phyloP scores from a whole-genome alignment of 2,888 invertebrate genomes.

The Caenorhabditis sulstoni region DNA sequence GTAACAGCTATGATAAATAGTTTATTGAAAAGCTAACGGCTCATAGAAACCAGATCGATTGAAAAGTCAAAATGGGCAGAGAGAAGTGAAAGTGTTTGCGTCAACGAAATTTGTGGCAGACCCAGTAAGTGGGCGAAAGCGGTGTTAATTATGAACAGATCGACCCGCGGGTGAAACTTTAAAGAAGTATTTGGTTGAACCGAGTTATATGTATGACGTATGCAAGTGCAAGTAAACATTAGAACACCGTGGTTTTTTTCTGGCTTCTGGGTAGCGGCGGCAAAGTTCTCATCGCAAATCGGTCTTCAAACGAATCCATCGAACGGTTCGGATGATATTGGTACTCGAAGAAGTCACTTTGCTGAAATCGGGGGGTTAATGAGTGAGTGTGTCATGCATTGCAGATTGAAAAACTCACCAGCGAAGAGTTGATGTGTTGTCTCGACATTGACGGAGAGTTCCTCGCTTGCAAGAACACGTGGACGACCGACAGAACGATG shows the following conservation, averaged over 20 bases:
- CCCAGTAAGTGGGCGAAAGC: slow-evolving; percentile 5
- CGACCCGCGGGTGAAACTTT: slow-evolving; percentile 22
- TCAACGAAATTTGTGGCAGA: slow-evolving; percentile 9
- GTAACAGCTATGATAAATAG: not conserved
- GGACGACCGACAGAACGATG: slow-evolving; percentile 30
- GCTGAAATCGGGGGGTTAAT: slow-evolving; percentile 29
- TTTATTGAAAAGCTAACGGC: not conserved
- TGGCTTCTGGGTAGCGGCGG: slow-evolving; percentile 62
- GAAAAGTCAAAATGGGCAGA: not conserved
- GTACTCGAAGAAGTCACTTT: slow-evolving; percentile 59
- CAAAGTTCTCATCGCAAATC: slow-evolving; percentile 71
- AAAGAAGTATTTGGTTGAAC: slow-evolving; percentile 15
- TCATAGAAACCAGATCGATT: not conserved
- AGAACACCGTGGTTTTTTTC: slow-evolving; percentile 55
- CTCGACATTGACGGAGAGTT: slow-evolving; percentile 38
- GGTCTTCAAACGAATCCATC: slow-evolving; percentile 63
- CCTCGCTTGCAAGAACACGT: slow-evolving; percentile 36
- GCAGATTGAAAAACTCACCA: slow-evolving; percentile 23
- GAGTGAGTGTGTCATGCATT: slow-evolving; percentile 6
- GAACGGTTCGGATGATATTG: slow-evolving; percentile 54
- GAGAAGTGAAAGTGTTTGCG: slow-evolving; percentile 33
- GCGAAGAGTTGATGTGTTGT: slow-evolving; percentile 55
- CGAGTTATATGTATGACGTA: slow-evolving; percentile 20
- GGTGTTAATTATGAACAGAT: slow-evolving; percentile 4
- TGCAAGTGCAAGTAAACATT: not conserved